Evolutionary conservation across 2,797 vertebrate species (phyloP), one percentile per base, ranked within the genome.

Genomic region (Parotocinclus haroldoi): DNA sequence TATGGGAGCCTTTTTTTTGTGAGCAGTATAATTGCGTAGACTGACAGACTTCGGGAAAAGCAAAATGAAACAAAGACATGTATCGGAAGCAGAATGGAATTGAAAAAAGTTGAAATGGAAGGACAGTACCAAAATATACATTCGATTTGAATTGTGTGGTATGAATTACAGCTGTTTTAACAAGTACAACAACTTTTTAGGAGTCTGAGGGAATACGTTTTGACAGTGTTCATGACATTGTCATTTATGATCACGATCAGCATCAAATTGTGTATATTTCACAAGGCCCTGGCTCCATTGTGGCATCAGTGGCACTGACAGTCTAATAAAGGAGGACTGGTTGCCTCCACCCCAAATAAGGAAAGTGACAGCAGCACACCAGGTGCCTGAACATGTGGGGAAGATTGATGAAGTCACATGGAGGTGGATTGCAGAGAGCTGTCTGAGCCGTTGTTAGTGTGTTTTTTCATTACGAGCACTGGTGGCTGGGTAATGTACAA

Each of bases 361-460:
- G 72, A 76, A 76, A 75, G 72, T 79, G 77, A 79, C 77, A 79
- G 77, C 66, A 72, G 75, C 69, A 67, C 72, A 75, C 72, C 77
- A 75, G 77, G 77, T 79, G 69, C 77, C 75, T 16, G 72, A 79
- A 79, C 69, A 71, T 77, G 77, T 75, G 58, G 75, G 69, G 72
- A 79, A 79, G 77, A 79, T 79, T 79, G 77, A 79, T 79, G 77
- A 79, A 79, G 69, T 79, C 66, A 63, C 63, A 42, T 57, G 60
- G 69, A 73, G 77, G 72, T 72, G 75, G 72, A 76, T 75, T 72
- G 74, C 69, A 50, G 62, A 11, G 69, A 76, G 72, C 72, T 36
- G 36, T 58, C 54, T 65, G 69, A 59, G 73, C 60, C 71, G 62
- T 69, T 74, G 69, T 73, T 75, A 72, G 75, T 72, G 64, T 79